phyloP scores from a whole-genome alignment of 2,888 invertebrate genomes.

The Tiliacea aurago region DNA sequence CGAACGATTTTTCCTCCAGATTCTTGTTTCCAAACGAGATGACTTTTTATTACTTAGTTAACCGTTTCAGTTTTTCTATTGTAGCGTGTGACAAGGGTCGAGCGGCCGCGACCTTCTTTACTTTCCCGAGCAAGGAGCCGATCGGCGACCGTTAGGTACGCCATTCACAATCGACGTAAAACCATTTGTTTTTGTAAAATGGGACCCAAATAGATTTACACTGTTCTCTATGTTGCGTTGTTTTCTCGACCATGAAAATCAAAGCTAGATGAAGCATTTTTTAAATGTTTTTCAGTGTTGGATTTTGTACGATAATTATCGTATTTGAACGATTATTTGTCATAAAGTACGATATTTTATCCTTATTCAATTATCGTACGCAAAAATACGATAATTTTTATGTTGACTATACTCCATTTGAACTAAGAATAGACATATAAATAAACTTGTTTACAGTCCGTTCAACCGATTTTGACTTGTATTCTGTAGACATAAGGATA shows the following conservation, averaged over 20 bases:
- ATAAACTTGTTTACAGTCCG: too few relatives aligned
- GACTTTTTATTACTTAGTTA: neutral
- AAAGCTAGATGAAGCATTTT: neutral
- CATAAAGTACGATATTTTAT: too few relatives aligned
- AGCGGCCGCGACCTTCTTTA: neutral
- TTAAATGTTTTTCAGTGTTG: neutral
- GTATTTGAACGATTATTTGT: too few relatives aligned
- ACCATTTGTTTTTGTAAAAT: neutral
- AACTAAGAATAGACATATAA: too few relatives aligned
- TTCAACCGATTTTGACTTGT: too few relatives aligned
- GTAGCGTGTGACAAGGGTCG: neutral
- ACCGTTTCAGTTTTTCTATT: neutral
- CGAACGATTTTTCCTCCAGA: neutral
- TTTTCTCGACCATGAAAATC: neutral
- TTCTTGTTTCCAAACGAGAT: neutral
- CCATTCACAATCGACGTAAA: neutral
- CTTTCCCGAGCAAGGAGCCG: neutral
- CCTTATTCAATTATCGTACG: too few relatives aligned
- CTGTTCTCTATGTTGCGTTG: neutral
- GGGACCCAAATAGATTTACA: neutral
- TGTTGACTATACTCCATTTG: too few relatives aligned
- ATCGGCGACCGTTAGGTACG: too few relatives aligned
- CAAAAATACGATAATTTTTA: too few relatives aligned
- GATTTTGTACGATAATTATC: too few relatives aligned
- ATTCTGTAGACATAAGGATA: too few relatives aligned